Evolutionary conservation across 2,113 vertebrate species (phyloP).

Genomic region (Syngnathus floridae): DNA sequence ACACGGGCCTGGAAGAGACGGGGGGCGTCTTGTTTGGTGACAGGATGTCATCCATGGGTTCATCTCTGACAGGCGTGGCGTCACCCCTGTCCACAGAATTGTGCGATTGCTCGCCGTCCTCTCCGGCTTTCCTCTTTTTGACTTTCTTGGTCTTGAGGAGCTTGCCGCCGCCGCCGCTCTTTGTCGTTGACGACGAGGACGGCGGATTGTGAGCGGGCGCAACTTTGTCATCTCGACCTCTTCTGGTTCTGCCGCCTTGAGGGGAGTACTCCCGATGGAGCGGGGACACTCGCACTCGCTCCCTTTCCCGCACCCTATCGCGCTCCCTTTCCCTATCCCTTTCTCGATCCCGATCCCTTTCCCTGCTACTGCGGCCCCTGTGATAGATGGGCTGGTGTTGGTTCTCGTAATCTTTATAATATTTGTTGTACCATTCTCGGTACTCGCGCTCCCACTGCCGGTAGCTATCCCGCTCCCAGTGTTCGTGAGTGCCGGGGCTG

Average conservation of each 20-base stretch:
- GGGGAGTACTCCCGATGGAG: constrained; percentile 82
- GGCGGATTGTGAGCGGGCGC: constrained; percentile 67
- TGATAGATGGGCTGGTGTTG: constrained; percentile 51
- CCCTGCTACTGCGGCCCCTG: constrained; percentile 52
- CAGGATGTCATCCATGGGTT: constrained; percentile 84
- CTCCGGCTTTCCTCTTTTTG: constrained; percentile 82
- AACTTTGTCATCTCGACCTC: constrained; percentile 82
- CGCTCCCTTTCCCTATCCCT: constrained; percentile 26
- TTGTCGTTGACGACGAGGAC: constrained; percentile 52
- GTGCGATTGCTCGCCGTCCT: constrained; percentile 80
- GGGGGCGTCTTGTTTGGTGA: constrained; percentile 47
- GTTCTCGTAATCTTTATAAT: constrained; percentile 80
- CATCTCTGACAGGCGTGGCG: constrained; percentile 91
- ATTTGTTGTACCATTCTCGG: constrained; percentile 92
- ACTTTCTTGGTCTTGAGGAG: constrained; percentile 78
- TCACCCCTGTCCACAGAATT: constrained; percentile 84
- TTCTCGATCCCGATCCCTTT: constrained; percentile 53
- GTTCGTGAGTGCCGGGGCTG: constrained; percentile 70
- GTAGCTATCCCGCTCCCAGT: constrained; percentile 86
- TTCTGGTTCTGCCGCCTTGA: constrained; percentile 72
- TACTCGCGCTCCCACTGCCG: constrained; percentile 94
- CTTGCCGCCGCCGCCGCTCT: constrained; percentile 57
- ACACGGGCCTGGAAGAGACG: constrained; percentile 38
- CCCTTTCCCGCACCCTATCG: constrained; percentile 50
- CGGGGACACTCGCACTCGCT: constrained; percentile 69